Conservation (phyloP, 2,113 vertebrate species). For the Turdus rufiventris region DNA sequence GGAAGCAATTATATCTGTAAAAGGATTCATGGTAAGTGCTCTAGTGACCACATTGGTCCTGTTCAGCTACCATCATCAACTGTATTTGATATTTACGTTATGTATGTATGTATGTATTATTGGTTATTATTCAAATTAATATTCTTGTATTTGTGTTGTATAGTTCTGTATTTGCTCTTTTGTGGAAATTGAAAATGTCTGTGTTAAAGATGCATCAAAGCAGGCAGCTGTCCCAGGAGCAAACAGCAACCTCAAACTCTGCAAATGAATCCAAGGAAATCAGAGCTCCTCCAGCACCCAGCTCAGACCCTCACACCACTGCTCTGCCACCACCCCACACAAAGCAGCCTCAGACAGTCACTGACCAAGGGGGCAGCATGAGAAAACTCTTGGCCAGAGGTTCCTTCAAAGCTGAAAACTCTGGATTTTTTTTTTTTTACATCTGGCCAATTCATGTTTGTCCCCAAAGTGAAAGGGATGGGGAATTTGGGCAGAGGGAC, state of each 20-base stretch:
- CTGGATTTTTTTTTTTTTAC: not conserved
- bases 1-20: not conserved
- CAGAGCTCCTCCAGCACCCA: not conserved
- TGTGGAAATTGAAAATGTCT: not conserved
- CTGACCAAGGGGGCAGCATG: accelerated
- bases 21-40: not conserved
- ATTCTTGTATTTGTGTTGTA: not conserved
- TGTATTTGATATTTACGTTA: not conserved
- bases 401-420: not conserved
- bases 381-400: not conserved
- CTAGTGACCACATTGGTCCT: not conserved
- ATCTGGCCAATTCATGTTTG: accelerated
- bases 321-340: not conserved
- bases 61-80: not conserved
- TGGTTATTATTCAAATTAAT: not conserved
- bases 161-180: not conserved
- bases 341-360: not conserved
- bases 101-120: not conserved
- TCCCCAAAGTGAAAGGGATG: not conserved
- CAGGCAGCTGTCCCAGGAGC: not conserved
- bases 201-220: not conserved
- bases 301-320: not conserved
- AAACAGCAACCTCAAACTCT: not conserved
- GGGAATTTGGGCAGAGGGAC: not conserved
- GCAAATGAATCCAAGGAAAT: not conserved